Base-by-base conservation (phyloP, 1,140 invertebrate genomes). In the Scaptomyza pallida region DNA sequence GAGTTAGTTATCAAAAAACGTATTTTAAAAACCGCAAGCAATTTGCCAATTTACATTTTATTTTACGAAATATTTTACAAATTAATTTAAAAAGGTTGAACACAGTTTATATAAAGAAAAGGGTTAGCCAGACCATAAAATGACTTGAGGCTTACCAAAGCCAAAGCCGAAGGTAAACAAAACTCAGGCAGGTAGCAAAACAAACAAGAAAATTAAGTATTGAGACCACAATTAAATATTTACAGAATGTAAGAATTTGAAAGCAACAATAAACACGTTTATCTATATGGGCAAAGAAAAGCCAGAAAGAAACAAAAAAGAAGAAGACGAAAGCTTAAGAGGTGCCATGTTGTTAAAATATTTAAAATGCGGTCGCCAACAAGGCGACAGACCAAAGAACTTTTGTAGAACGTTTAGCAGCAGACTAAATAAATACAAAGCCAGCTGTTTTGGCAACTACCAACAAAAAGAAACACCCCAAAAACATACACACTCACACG, bases 311-410 rank as follows among this genome's bases (percentile, higher is more conserved):
- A 35, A 35, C 10, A 8, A 41, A 61, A 33, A n/a, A 61, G 37
- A 8, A 35, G 3, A 26, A 26, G 23, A 26, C 23, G n/a, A n/a
- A 4, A 19, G 50, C 26, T 35, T 23, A 44, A 68, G 45, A 78
- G 82, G 82, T 88, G 82, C 62, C 59, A 82, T 71, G 69, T 75
- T 72, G 71, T 43, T 86, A 47, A 86, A 86, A 88, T 82, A 88
- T 86, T 86, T 78, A 88, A 76, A 56, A 45, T 64, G 50, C 40
- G 45, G 26, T 56, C 19, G 56, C 8, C 57, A 48, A 37, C 48
- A 52, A 26, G 62, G 55, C 55, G 56, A 80, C 50, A 61, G 55
- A 55, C 44, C 23, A 30, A 52, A 71, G 43, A 26, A 52, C 16
- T 43, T 48, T 21, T n/a, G 30, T 45, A 17, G 59, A 72, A 40